phyloP scores from a whole-genome alignment of 2,888 invertebrate genomes.

The Endotricha flammealis region DNA sequence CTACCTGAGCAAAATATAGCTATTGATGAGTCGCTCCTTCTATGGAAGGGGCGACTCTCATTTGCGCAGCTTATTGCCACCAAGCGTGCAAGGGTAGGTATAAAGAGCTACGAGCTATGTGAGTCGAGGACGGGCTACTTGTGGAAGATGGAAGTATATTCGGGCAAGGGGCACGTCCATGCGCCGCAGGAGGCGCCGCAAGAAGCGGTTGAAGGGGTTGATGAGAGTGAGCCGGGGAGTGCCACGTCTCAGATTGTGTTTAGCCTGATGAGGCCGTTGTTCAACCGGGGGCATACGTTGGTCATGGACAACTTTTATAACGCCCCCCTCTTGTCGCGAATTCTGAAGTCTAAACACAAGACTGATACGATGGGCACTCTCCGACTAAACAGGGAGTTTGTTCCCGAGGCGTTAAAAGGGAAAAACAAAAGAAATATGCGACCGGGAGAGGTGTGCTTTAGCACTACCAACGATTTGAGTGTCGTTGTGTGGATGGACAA shows the following conservation, averaged over 20 bases:
- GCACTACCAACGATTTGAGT: conserved; percentile 19
- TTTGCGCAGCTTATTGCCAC: conserved; percentile 19
- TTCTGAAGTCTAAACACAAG: conserved; percentile 17
- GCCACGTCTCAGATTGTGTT: conserved; percentile 23
- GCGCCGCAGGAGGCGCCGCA: conserved; percentile 10
- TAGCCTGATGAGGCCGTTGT: conserved; percentile 18
- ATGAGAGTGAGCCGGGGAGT: conserved; percentile 18
- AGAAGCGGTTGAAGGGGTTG: conserved; percentile 8
- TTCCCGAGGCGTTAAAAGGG: conserved; percentile 18
- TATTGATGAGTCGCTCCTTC: conserved; percentile 22
- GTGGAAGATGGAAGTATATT: conserved; percentile 21
- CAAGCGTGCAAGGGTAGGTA: conserved; percentile 21
- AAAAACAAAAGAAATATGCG: conserved; percentile 18
- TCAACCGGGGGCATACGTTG: conserved; percentile 22
- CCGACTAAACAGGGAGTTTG: conserved; percentile 23
- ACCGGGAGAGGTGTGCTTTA: conserved; percentile 19
- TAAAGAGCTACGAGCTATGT: conserved; percentile 23
- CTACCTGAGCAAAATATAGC: conserved; percentile 21
- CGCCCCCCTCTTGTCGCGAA: conserved; percentile 20
- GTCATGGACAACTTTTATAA: conserved; percentile 30
- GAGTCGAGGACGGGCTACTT: conserved; percentile 21
- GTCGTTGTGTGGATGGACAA: conserved; percentile 20
- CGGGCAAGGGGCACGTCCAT: conserved; percentile 20
- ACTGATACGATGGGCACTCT: conserved; percentile 24
- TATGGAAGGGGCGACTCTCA: conserved; percentile 19